Conservation (phyloP, 2,797 vertebrate genomes). For the Danio jaintianensis region DNA sequence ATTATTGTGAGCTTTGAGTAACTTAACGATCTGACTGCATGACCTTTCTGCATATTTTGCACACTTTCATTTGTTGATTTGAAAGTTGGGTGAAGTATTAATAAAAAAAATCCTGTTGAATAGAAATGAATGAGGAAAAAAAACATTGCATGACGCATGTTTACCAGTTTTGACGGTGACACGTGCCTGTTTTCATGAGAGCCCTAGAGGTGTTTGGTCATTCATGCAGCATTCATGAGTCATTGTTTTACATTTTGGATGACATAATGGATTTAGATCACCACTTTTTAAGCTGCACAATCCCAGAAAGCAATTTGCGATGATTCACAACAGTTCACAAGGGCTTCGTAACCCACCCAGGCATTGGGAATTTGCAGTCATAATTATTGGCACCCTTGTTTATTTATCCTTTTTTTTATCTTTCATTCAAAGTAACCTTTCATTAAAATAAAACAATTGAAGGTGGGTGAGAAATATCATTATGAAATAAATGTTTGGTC, state of each 20-base stretch:
- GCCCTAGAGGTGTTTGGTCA: not conserved
- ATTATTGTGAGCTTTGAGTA: conserved; percentile 38
- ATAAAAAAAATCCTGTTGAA: not conserved
- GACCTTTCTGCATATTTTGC: conserved; percentile 36
- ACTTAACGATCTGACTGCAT: conserved; percentile 24
- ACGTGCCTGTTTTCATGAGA: not conserved
- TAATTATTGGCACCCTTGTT: too few relatives aligned
- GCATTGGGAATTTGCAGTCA: not conserved
- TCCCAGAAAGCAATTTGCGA: conserved; percentile 37
- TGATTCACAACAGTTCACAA: conserved; percentile 46
- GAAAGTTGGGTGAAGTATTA: not conserved
- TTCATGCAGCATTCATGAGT: conserved; percentile 27
- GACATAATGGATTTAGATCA: conserved; percentile 36
- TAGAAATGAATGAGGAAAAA: not conserved
- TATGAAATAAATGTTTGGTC: too few relatives aligned
- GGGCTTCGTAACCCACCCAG: conserved; percentile 14
- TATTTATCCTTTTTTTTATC: too few relatives aligned
- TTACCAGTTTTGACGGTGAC: not conserved
- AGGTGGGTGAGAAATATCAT: too few relatives aligned
- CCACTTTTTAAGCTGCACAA: conserved; percentile 7
- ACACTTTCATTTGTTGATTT: conserved; percentile 2
- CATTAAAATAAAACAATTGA: too few relatives aligned
- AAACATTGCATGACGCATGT: too few relatives aligned
- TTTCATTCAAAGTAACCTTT: too few relatives aligned
- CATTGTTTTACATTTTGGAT: conserved; percentile 46